Base-by-base conservation (phyloP, 2,797 vertebrate species). In the Tragelaphus eurycerus region DNA sequence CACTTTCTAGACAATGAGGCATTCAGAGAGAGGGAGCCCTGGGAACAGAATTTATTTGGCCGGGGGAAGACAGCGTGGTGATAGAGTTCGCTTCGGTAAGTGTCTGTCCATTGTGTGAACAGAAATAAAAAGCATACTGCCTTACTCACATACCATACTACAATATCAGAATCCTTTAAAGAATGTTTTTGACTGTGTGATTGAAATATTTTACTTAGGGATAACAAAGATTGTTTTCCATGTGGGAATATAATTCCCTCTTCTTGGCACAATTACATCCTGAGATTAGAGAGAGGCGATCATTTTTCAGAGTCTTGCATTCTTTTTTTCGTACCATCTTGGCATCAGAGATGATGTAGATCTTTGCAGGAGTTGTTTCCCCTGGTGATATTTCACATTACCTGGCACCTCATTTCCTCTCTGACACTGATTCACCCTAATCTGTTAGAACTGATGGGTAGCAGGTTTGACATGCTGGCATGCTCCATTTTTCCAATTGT, bases 1-100 rank as follows among this genome's bases (percentile, higher is more conserved):
- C 7, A 0, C 19, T 95, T 97, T 91, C n/a, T 86, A 76, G 89
- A 97, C 95, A 97, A 89, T 46, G 86, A 85, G 46, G 86, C 48
- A 79, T 97, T 97, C 82, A 96, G 48, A 94, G 31, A 79, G 57
- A 83, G 62, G 9, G 21, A 86, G 34, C 27, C 46, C 79, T 95
- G 89, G 81, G 96, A 97, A 91, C 59, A 97, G 64, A 92, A 89
- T 91, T 95, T 82, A 60, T 88, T 82, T 93, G 92, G 50, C 91
- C n/a, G 16, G 67, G 17, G 25, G 83, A 86, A 86, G 48, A 92
- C n/a, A 60, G 38, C 31, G 3, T 87, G 34, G 62, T 83, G 89
- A 87, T 52, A 88, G 89, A 95, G 46, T 93, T 76, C n/a, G 90
- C 43, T 93, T 52, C 76, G 48, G 27, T 92, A 86, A 91, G 89